These are phyloP conservation scores for Bergia sp. DNA, from an alignment of 92 coral and sea anemone species.

Conservation along the genomic window DNA sequence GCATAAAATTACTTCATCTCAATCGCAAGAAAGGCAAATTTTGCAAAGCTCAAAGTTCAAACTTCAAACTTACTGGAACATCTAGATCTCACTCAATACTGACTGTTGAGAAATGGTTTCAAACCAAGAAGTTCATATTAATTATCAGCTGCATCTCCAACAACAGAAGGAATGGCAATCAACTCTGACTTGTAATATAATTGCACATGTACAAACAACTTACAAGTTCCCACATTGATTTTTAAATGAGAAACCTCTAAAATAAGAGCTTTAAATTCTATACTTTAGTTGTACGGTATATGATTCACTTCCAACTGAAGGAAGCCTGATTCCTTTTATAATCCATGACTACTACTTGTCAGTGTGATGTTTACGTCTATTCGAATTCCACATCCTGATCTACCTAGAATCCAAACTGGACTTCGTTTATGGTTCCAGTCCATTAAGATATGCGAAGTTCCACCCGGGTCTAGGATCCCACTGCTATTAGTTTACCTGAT, in stretches of 20 bases:
- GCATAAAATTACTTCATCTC: background rate
- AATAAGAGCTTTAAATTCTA: background rate
- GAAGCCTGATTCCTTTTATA: background rate
- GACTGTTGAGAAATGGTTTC: background rate
- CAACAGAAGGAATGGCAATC: background rate
- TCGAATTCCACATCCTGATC: background rate
- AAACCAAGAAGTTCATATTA: background rate
- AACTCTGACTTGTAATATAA: background rate
- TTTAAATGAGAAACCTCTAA: constrained; percentile 26
- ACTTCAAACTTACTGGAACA: background rate
- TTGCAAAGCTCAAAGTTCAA: background rate
- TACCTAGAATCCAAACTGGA: constrained; percentile 22
- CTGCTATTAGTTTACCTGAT: constrained; percentile 11
- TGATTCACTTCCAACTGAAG: background rate
- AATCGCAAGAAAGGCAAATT: background rate
- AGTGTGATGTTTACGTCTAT: background rate
- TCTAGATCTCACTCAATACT: background rate
- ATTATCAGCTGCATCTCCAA: background rate
- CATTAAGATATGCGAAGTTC: constrained; percentile 34
- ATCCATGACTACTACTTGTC: constrained; percentile 13
- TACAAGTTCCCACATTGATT: background rate
- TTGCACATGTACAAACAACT: background rate
- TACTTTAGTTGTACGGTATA: background rate
- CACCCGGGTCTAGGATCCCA: background rate
- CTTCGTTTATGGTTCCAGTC: constrained; percentile 3